Evolutionary conservation across 2,888 invertebrate species (phyloP), one percentile per base, ranked within the genome.

Genomic region (Chalcosyrphus nemorum): DNA sequence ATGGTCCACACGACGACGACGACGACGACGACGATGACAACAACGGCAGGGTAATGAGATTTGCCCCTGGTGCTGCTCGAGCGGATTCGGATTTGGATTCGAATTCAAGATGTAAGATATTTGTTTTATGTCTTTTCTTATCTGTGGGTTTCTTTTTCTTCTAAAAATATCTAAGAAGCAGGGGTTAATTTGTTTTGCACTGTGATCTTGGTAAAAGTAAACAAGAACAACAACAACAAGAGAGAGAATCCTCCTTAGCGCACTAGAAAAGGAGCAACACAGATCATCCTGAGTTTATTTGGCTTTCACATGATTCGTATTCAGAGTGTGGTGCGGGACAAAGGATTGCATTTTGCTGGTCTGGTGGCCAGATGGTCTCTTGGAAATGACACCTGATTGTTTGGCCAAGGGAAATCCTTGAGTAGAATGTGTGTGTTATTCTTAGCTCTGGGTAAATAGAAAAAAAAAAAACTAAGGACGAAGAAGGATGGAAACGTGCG

Each of bases 111-210:
- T 70, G 43, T 71, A 27, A 61, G 47, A 13, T 77, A 24, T 38
- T 38, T 61, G 15, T 29, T 57, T 47, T 63, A 17, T 32, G 9
- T 56, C 19, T 41, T 74, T 45, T 59, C 47, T 52, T 59, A 35
- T 66, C 43, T 35, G 50, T 29, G 5, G 5, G 2, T 29, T 35
- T 63, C 57, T 61, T 21, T 38, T 24, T n/a, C 45, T 21, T 72
- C 66, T 78, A 82, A 74, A 78, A 74, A 74, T 78, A 82, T 78
- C 68, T 27, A 38, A 52, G 71, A 71, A 76, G 50, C 70, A 38
- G 82, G 78, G 82, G 77, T 82, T 78, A 82, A 82, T 82, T 82
- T 82, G 47, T 77, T 82, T 61, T 82, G 82, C 76, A 81, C 76
- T 65, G 29, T 82, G 77, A 77, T 74, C 66, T 74, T 50, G 52